These are phyloP conservation scores for Hyles lineata DNA, from an alignment of 2,888 invertebrate species.

Conservation along the genomic window DNA sequence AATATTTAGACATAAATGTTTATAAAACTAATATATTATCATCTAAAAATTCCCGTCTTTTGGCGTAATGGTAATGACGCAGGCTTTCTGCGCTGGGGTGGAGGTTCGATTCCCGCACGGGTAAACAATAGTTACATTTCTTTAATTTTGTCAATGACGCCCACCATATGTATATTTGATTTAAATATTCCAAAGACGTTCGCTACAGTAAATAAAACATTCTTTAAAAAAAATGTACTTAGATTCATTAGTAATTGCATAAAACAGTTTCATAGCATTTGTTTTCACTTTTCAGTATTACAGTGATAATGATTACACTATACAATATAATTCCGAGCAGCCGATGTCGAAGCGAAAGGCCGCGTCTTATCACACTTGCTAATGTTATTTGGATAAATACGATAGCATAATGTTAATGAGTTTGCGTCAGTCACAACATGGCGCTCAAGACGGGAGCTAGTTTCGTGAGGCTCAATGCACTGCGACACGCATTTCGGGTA, in stretches of 20 bases:
- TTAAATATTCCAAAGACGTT: too few species aligned
- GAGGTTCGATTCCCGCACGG: too few species aligned
- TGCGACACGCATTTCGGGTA: constrained; percentile 63
- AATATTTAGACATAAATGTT: too few species aligned
- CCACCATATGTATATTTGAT: too few species aligned
- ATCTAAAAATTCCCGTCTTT: too few species aligned
- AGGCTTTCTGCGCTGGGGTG: too few species aligned
- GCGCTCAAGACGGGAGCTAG: constrained; percentile 69
- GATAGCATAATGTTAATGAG: constrained; percentile 42
- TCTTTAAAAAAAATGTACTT: background rate
- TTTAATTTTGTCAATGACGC: too few species aligned
- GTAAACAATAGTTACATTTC: too few species aligned
- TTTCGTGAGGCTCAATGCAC: constrained; percentile 59
- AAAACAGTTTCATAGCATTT: background rate
- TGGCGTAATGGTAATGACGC: too few species aligned
- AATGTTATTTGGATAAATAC: constrained; percentile 55
- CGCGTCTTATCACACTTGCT: constrained; percentile 69
- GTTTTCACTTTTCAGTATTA: background rate
- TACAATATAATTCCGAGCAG: background rate
- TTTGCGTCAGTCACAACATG: constrained; percentile 64
- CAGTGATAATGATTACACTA: background rate
- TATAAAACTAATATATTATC: too few species aligned
- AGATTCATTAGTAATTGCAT: background rate
- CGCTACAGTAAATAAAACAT: too few species aligned
- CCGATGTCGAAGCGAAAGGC: constrained; percentile 34